Percentiles rank a stretch among this genome's conserved stretches.
phyloP scores from a whole-genome alignment of 2,113 vertebrate genomes.

The Hydrolagus affinis region DNA sequence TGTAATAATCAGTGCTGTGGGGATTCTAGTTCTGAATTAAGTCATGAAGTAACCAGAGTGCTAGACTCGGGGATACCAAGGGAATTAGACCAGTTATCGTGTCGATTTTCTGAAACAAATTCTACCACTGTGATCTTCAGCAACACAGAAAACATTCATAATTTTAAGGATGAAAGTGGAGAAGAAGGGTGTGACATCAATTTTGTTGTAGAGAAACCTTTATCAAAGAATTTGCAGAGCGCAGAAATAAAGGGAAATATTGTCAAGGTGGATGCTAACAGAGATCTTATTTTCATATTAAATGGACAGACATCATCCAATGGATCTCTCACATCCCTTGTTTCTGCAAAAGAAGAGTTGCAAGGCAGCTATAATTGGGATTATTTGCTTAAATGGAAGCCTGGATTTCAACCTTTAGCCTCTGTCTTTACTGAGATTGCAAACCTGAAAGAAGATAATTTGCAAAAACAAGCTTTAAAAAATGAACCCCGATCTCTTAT shows the following conservation, averaged over 20 bases:
- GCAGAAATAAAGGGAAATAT: constrained; percentile 44
- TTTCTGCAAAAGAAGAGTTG: constrained; percentile 46
- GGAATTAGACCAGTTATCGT: constrained; percentile 65
- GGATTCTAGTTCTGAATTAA: constrained; percentile 41
- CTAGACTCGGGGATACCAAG: constrained; percentile 60
- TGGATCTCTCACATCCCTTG: constrained; percentile 48
- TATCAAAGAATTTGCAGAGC: constrained; percentile 41
- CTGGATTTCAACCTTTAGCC: constrained; percentile 71
- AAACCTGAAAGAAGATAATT: constrained; percentile 69
- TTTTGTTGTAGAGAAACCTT: constrained; percentile 37
- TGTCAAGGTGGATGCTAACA: constrained; percentile 45
- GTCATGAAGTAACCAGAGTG: constrained; percentile 41
- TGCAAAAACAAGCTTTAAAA: constrained; percentile 45
- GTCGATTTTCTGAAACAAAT: constrained; percentile 55
- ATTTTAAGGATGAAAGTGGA: constrained; percentile 52
- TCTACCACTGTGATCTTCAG: constrained; percentile 33
- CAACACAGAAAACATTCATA: constrained; percentile 44
- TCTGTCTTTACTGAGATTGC: constrained; percentile 78
- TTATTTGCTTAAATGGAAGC: constrained; percentile 70
- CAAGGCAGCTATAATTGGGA: constrained; percentile 57
- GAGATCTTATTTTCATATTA: constrained; percentile 46
- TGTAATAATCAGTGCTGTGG: constrained; percentile 57
- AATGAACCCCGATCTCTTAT: constrained; percentile 58
- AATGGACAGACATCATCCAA: constrained; percentile 41
- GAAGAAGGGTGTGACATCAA: constrained; percentile 43